phyloP scores from a whole-genome alignment of 1,140 invertebrate species.

The Onthophagus taurus region DNA sequence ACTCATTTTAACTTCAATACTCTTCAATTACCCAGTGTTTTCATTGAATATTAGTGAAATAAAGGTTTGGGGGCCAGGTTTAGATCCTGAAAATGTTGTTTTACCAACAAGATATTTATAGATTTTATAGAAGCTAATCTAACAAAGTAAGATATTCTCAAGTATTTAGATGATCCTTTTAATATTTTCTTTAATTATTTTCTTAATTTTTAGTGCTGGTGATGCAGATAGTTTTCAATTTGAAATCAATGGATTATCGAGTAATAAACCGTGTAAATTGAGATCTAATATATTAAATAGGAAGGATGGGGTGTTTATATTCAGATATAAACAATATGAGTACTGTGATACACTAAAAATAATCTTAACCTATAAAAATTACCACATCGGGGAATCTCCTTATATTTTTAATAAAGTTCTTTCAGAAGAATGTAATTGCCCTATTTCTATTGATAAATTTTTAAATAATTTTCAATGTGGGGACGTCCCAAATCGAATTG shows the following conservation, averaged over 20 bases:
- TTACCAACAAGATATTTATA: constrained; percentile 85
- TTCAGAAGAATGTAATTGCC: constrained; percentile 81
- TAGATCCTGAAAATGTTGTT: constrained; percentile 60
- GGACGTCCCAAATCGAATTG: constrained; percentile 58
- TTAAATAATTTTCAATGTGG: constrained; percentile 58
- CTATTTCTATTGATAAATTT: constrained; percentile 57
- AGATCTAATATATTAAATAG: constrained; percentile 71
- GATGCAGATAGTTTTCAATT: constrained; percentile 38
- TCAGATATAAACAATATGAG: constrained; percentile 73
- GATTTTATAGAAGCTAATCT: constrained; percentile 62
- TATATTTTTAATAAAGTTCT: constrained; percentile 53
- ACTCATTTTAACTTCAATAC: too few relatives aligned
- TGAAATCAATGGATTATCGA: constrained; percentile 46
- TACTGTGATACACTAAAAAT: constrained; percentile 64
- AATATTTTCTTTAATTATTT: constrained; percentile 13
- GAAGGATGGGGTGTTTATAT: constrained; percentile 77
- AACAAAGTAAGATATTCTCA: constrained; percentile 27
- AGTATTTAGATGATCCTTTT: constrained; percentile 12
- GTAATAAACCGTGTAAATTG: constrained; percentile 49
- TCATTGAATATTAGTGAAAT: not conserved
- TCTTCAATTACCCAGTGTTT: too few relatives aligned
- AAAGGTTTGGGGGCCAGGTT: constrained; percentile 66
- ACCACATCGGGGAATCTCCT: constrained; percentile 58
- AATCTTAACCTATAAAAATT: constrained; percentile 54
- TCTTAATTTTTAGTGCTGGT: constrained; percentile 28